A percentile compares a stretch with the other conserved stretches of the same genome.
Conservation (phyloP, 2,888 invertebrate genomes). For the Chesias legatella region DNA sequence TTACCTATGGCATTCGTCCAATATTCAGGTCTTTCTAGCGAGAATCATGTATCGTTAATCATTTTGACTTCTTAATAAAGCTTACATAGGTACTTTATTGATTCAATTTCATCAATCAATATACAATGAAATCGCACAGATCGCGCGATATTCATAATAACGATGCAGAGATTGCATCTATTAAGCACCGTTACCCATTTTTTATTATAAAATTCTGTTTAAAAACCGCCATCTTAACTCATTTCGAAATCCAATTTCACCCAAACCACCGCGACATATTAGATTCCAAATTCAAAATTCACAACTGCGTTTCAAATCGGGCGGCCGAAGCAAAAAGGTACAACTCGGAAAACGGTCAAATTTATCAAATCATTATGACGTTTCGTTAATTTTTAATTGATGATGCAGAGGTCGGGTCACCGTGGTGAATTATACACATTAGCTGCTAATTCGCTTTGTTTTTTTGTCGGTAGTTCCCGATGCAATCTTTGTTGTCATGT, state of each 20-base stretch:
- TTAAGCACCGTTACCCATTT: no score
- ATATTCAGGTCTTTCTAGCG: no score
- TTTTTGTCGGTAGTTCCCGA: conserved; percentile 40
- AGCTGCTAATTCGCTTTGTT: conserved; percentile 60
- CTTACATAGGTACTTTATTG: no score
- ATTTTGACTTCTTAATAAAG: no score
- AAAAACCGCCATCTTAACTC: conserved; percentile 10
- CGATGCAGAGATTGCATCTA: no score
- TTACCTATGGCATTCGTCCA: no score
- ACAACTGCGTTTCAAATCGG: conserved; percentile 42
- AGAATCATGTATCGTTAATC: no score
- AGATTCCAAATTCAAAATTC: conserved; percentile 36
- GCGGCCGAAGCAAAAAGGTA: conserved; percentile 53
- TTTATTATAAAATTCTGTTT: no score
- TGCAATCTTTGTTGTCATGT: conserved; percentile 18
- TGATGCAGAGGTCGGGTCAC: conserved; percentile 50
- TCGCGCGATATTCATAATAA: no score
- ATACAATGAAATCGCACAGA: no score
- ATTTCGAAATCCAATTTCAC: conserved; percentile 27
- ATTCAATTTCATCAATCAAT: no score
- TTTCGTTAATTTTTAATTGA: conserved; percentile 62
- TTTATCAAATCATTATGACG: conserved; percentile 63
- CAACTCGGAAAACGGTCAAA: conserved; percentile 47
- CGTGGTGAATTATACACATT: conserved; percentile 63
- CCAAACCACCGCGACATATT: conserved; percentile 26